Evolutionary conservation across 2,888 invertebrate species (phyloP).

Genomic region (Margaritifera margaritifera): DNA sequence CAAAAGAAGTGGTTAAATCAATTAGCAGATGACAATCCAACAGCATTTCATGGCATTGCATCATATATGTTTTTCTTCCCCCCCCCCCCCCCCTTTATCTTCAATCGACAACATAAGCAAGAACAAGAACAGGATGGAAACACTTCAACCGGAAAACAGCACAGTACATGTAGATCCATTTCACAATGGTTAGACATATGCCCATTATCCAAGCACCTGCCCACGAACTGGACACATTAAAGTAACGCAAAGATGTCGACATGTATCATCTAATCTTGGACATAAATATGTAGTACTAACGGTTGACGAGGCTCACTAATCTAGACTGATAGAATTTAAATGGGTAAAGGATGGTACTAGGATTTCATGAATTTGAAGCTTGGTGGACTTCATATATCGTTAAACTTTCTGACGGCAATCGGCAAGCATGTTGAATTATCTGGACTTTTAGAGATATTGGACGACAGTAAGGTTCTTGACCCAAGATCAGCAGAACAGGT

Average conservation of each 20-base stretch:
- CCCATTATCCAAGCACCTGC: conserved; percentile 6
- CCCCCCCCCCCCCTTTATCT: too few species aligned
- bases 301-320: conserved; percentile 17
- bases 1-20: neutral
- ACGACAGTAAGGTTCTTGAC: neutral
- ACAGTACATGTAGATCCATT: neutral
- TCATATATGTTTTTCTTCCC: too few species aligned
- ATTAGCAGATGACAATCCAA: neutral
- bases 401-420: conserved; percentile 10
- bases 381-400: conserved; percentile 14
- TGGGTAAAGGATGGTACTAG: conserved; percentile 6
- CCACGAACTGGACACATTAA: conserved; percentile 3
- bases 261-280: conserved; percentile 1
- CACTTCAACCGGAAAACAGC: neutral
- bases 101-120: too few species aligned
- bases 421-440: conserved; percentile 4
- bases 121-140: too few species aligned
- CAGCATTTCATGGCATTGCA: too few species aligned
- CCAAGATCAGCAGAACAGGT: conserved; percentile 9
- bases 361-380: conserved; percentile 16
- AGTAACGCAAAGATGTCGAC: conserved; percentile 1
- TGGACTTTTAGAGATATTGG: conserved; percentile 5
- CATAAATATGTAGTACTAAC: conserved; percentile 14
- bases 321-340: conserved; percentile 19
- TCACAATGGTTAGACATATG: conserved; percentile 1